Evolutionary conservation across 1,140 invertebrate species (phyloP).

Genomic region (Daktulosphaira vitifoliae): DNA sequence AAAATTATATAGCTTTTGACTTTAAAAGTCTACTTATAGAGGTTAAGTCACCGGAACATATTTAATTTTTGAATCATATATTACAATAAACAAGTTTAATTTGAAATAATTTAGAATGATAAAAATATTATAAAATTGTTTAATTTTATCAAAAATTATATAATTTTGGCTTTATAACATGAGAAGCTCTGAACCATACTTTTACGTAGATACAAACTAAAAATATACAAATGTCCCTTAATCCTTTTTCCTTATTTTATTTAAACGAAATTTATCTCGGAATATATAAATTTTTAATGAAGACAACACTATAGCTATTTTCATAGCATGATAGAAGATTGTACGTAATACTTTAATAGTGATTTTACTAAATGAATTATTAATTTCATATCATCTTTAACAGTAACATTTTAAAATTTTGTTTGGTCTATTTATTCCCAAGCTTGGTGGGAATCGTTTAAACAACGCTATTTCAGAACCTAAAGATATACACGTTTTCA

Average conservation of each 20-base stretch:
- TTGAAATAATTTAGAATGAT: no score
- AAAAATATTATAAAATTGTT: no score
- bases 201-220: background rate
- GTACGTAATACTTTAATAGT: background rate
- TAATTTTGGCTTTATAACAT: no score
- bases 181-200: background rate
- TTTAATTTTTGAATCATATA: no score
- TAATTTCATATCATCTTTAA: background rate
- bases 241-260: background rate
- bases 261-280: conserved; percentile 1
- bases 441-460: background rate
- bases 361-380: background rate
- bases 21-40: no score
- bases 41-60: no score
- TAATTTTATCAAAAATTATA: no score
- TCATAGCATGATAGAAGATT: background rate
- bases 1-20: no score
- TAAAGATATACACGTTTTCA: no score
- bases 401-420: background rate
- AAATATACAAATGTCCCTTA: background rate
- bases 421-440: background rate
- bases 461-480: background rate
- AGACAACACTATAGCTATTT: background rate
- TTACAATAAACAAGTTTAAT: no score
- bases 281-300: conserved; percentile 7